Base-by-base conservation (phyloP, 2,888 invertebrate genomes). In the Pterostichus madidus region DNA sequence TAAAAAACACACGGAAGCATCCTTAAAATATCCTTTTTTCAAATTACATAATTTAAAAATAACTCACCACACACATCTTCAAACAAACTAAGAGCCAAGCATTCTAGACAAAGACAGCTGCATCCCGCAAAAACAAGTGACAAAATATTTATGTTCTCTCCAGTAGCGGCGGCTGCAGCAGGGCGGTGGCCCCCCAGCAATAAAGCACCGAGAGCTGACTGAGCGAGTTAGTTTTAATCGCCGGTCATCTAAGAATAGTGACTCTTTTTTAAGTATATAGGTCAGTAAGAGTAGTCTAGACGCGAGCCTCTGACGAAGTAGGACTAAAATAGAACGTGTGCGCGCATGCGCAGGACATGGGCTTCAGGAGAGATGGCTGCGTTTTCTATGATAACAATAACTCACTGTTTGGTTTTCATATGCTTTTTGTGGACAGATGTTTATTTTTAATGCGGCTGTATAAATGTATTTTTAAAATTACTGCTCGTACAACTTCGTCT, bases 201-300 rank as follows among this genome's bases (percentile, higher is more conserved):
- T 68, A 68, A 68, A 52, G 61, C 44, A 46, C 7, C 13, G 13
- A 6, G 78, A 61, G 59, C 32, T 78, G 46, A 52, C 78, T 39
- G 61, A 10, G 15, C 53, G 15, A 17, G 68, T 24, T 39, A 6
- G 53, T 81, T 75, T 11, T 7, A 75, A 75, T 53, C 59, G 75
- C 39, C 59, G 75, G 35, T 56, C 35, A 15, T 46, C 81, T 75
- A 81, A 52, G 49, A 75, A 75, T 81, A 81, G 81, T 61, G 35
- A 39, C 75, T 75, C 81, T 81, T 81, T 81, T 81, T 81, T 75
- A 81, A 81, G 81, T 81, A 81, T 81, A 81, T 81, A 81, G 81
- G 81, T 81, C 81, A 81, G 81, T 81, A 81, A 73, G 75, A 46
- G 59, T 49, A 59, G 81, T 81, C 81, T 81, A 81, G 81, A 81